phyloP scores from a whole-genome alignment of 2,888 invertebrate species.

The Adelognathus sp. region DNA sequence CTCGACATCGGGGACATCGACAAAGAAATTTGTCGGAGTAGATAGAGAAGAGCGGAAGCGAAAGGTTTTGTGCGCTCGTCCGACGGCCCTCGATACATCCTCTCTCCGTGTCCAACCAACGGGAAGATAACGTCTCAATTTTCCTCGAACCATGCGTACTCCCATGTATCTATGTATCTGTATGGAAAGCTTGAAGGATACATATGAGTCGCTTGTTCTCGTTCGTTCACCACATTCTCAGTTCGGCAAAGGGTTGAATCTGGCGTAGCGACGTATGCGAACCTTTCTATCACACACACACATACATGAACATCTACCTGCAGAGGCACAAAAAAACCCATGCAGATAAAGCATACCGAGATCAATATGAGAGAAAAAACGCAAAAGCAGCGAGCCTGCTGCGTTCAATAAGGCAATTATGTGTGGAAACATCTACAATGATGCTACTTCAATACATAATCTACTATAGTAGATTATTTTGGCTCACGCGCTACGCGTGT shows the following conservation, averaged over 20 bases:
- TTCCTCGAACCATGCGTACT: too few relatives aligned
- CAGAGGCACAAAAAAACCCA: too few relatives aligned
- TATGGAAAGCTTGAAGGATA: slow-evolving; percentile 2
- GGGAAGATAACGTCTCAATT: slow-evolving; percentile 48
- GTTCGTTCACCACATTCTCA: slow-evolving; percentile 15
- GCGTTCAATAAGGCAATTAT: too few relatives aligned
- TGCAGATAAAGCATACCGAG: too few relatives aligned
- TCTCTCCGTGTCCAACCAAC: slow-evolving; percentile 40
- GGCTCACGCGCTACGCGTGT: too few relatives aligned
- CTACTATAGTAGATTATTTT: too few relatives aligned
- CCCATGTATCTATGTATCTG: not conserved
- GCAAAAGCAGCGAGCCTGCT: not conserved
- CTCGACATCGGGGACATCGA: slow-evolving; percentile 20
- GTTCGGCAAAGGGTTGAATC: not conserved
- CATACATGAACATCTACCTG: not conserved
- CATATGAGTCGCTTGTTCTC: slow-evolving; percentile 14
- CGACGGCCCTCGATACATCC: slow-evolving; percentile 20
- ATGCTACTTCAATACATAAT: too few relatives aligned
- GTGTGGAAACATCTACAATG: too few relatives aligned
- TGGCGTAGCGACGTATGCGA: not conserved
- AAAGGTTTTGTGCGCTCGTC: slow-evolving; percentile 32
- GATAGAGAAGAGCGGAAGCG: slow-evolving; percentile 5
- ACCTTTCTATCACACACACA: not conserved
- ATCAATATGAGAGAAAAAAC: not conserved
- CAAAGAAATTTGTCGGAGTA: slow-evolving; percentile 44